phyloP scores from a whole-genome alignment of 2,113 vertebrate genomes.

The Lathamus discolor region DNA sequence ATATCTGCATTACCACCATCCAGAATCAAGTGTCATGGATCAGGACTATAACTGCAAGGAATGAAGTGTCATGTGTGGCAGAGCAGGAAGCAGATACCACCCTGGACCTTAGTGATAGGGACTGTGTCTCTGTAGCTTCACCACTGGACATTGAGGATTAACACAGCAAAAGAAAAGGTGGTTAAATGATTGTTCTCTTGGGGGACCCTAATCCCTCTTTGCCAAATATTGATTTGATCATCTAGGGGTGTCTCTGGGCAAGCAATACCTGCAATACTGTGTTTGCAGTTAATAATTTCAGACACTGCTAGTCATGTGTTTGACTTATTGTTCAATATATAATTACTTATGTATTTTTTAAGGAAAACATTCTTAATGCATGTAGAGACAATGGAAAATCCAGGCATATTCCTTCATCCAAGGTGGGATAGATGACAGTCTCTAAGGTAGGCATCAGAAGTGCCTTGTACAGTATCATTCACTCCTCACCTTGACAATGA shows the following conservation, averaged over 20 bases:
- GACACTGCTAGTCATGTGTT: background rate
- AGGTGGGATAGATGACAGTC: background rate
- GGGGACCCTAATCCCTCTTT: background rate
- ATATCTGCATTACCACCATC: background rate
- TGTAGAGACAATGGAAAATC: background rate
- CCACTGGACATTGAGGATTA: rapidly evolving
- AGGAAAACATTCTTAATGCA: background rate
- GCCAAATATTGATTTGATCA: background rate
- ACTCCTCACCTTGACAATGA: background rate
- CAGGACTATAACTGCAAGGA: background rate
- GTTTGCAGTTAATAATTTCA: background rate
- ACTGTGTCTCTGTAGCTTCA: background rate
- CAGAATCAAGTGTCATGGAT: slow-evolving; percentile 41
- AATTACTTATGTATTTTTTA: background rate
- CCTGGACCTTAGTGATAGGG: background rate
- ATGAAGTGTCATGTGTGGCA: background rate
- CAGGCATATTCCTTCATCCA: background rate
- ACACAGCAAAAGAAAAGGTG: background rate
- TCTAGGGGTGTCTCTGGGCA: background rate
- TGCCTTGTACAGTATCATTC: background rate
- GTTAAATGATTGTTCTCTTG: background rate
- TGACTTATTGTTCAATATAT: background rate
- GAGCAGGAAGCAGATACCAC: background rate
- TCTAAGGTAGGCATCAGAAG: background rate
- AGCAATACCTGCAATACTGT: background rate